Evolutionary conservation across 2,113 vertebrate genomes (phyloP), one percentile per base, ranked within the genome.

Genomic region (Potamarius usumacintae): DNA sequence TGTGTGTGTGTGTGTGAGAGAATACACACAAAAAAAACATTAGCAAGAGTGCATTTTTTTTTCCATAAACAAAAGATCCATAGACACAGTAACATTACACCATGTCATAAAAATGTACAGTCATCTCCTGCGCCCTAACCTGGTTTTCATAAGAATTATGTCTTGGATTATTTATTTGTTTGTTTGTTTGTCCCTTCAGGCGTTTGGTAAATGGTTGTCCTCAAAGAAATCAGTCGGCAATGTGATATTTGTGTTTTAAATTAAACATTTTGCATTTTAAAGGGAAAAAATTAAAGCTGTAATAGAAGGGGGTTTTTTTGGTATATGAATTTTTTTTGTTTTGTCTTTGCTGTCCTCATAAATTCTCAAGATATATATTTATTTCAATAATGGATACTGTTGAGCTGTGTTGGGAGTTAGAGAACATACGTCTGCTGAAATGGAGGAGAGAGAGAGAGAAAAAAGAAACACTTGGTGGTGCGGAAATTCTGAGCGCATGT

Each of bases 401-500:
- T 42, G 17, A 48, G 34, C 4, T 22, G 1, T 42, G 0, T 9
- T 42, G 18, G 18, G 5, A 48, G 71, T 34, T 3, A n/a, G 48
- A 42, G 17, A 25, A 48, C 42, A 5, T 74, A 42, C 1, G 42
- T 42, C 42, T 42, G 42, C 42, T 42, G 42, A 42, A 42, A 42
- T 42, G 42, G 42, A 42, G 42, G n/a, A 52, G n/a, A 5, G 5
- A 20, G 30, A 30, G 69, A 25, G 7, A 34, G 10, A 18, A 55
- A 17, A 82, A 20, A n/a, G 50, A 60, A 77, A 74, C n/a, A 22
- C 81, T 18, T 2, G 69, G n/a, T 4, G 15, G 52, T 87, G 57
- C 18, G 88, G 88, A 89, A 89, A 87, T 85, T 87, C 71, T 89
- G 89, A 89, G 58, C 30, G 48, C 82, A 85, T 22, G 88, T 87